These are phyloP conservation scores for Myathropa florea DNA, from an alignment of 2,888 invertebrate genomes.

Conservation along the genomic window DNA sequence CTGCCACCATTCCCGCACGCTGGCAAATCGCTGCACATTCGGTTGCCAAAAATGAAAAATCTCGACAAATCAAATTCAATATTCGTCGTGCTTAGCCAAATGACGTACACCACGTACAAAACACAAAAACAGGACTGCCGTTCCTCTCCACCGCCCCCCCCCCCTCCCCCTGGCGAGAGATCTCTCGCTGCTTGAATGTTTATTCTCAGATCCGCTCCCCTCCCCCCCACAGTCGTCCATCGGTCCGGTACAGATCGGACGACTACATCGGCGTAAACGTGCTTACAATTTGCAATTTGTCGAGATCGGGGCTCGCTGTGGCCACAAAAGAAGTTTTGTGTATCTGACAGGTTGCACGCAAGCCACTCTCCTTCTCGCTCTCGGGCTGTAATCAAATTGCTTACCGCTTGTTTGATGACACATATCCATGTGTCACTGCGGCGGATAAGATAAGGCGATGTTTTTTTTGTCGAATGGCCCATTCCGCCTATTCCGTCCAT, in stretches of 20 bases:
- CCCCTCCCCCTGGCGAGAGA: background rate
- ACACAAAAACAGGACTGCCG: background rate
- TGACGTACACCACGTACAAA: slow-evolving; percentile 53
- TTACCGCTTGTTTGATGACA: background rate
- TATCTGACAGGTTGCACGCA: slow-evolving; percentile 38
- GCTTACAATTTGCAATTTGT: slow-evolving; percentile 54
- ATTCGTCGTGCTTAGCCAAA: slow-evolving; percentile 59
- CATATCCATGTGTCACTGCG: background rate
- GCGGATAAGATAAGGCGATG: background rate
- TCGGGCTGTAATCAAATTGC: background rate
- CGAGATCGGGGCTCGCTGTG: slow-evolving; percentile 25
- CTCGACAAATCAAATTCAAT: slow-evolving; percentile 44
- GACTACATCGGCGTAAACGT: slow-evolving; percentile 39
- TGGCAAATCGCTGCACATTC: slow-evolving; percentile 24
- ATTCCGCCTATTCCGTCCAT: background rate
- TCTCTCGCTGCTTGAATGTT: slow-evolving; percentile 12
- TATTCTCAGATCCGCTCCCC: slow-evolving; percentile 48
- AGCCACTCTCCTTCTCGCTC: background rate
- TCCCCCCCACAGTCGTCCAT: background rate
- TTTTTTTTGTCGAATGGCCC: background rate
- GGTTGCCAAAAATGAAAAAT: slow-evolving; percentile 48
- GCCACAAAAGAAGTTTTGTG: slow-evolving; percentile 9
- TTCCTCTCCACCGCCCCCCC: background rate
- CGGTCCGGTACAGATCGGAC: background rate
- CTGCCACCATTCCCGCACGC: background rate